phyloP scores from a whole-genome alignment of 2,797 vertebrate genomes.

The Psittacula derbiana region DNA sequence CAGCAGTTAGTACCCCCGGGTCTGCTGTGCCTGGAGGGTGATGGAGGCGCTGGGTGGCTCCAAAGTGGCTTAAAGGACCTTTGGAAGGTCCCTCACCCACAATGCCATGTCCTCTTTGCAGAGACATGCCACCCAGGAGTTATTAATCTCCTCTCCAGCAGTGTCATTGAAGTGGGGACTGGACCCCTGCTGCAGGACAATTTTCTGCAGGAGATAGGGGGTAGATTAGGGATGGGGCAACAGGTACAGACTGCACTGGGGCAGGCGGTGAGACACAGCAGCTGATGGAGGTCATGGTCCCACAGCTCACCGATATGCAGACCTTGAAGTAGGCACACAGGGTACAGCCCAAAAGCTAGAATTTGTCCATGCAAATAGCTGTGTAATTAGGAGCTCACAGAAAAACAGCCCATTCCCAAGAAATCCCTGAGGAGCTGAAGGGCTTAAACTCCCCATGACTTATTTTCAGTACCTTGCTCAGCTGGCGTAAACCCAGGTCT shows the following conservation, averaged over 20 bases:
- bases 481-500: not conserved
- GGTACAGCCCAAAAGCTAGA: not conserved
- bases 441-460: not conserved
- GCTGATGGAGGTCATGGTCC: fast-evolving
- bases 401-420: not conserved
- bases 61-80: not conserved
- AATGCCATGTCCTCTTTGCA: not conserved
- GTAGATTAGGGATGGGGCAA: not conserved
- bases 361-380: not conserved
- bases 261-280: fast-evolving
- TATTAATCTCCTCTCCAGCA: not conserved
- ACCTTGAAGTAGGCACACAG: not conserved
- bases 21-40: not conserved
- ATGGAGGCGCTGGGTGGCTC: not conserved
- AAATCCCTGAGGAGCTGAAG: not conserved
- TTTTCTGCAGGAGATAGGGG: not conserved
- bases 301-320: not conserved
- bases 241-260: not conserved
- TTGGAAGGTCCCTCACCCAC: not conserved
- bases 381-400: not conserved
- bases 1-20: not conserved
- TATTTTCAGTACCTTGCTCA: not conserved
- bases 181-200: not conserved
- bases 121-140: not conserved
- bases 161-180: not conserved